Conservation (phyloP, 2,113 vertebrate species). For the Crotalus tigris region DNA sequence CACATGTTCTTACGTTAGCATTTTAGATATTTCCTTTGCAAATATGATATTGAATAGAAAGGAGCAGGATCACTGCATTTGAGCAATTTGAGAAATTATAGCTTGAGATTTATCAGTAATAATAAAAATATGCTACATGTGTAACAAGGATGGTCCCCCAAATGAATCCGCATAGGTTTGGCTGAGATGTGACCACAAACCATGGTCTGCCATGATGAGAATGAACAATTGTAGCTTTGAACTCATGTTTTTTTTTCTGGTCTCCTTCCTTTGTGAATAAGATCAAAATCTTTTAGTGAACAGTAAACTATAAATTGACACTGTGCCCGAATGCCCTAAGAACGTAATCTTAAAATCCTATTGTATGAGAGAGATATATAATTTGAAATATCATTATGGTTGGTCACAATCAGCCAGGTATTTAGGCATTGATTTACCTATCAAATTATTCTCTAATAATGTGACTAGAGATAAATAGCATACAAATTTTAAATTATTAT, state of each 20-base stretch:
- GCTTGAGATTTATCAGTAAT: background rate
- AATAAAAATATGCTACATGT: background rate
- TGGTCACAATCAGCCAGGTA: too few relatives aligned
- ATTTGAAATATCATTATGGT: too few relatives aligned
- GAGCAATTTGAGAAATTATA: background rate
- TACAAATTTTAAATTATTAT: background rate
- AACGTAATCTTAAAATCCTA: too few relatives aligned
- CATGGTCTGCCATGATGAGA: background rate
- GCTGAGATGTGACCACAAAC: background rate
- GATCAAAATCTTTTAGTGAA: too few relatives aligned
- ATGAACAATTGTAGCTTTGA: background rate
- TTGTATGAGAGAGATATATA: too few relatives aligned
- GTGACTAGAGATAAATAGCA: background rate
- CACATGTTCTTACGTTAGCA: background rate
- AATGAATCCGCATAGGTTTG: background rate
- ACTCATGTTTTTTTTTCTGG: too few relatives aligned
- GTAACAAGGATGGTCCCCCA: background rate
- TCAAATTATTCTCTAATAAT: background rate
- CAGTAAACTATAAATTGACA: too few relatives aligned
- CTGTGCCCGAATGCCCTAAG: too few relatives aligned
- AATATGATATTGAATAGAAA: background rate
- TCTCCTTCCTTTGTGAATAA: too few relatives aligned
- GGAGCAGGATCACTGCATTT: background rate
- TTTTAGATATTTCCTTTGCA: background rate
- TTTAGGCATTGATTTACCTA: background rate